Evolutionary conservation across 2,888 invertebrate species (phyloP).

Genomic region (Amiota mariae): DNA sequence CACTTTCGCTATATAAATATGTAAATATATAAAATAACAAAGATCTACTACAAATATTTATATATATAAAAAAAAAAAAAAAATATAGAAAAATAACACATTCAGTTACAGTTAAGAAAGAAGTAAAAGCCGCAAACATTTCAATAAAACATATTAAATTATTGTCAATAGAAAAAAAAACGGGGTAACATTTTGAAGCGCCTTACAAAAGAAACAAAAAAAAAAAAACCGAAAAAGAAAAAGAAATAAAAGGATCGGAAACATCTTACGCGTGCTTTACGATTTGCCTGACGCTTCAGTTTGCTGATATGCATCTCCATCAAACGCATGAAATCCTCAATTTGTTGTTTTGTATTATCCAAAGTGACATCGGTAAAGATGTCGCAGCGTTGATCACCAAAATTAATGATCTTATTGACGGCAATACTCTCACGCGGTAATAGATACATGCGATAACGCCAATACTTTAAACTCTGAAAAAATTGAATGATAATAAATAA

Average conservation of each 20-base stretch:
- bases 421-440: slow-evolving; percentile 87
- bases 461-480: slow-evolving; percentile 85
- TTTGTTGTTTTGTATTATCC: slow-evolving; percentile 77
- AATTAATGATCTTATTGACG: slow-evolving; percentile 85
- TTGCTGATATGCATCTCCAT: slow-evolving; percentile 92
- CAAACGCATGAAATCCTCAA: slow-evolving; percentile 85
- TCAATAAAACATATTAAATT: slow-evolving; percentile 12
- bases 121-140: slow-evolving; percentile 31
- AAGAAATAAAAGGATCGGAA: slow-evolving; percentile 27
- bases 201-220: slow-evolving; percentile 29
- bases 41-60: neutral
- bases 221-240: slow-evolving; percentile 33
- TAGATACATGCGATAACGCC: slow-evolving; percentile 92
- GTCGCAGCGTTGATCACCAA: slow-evolving; percentile 83
- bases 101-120: no score
- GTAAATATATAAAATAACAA: no score
- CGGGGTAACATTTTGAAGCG: slow-evolving; percentile 22
- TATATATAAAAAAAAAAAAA: neutral
- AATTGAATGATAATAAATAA: neutral
- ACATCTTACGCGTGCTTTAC: slow-evolving; percentile 84
- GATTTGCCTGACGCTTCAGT: slow-evolving; percentile 84
- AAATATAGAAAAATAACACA: slow-evolving; percentile 1
- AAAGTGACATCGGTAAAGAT: slow-evolving; percentile 79
- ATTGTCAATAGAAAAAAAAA: slow-evolving; percentile 30
- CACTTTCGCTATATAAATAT: neutral